Evolutionary conservation across 2,888 invertebrate species (phyloP).

Genomic region (Tenodera sinensis): DNA sequence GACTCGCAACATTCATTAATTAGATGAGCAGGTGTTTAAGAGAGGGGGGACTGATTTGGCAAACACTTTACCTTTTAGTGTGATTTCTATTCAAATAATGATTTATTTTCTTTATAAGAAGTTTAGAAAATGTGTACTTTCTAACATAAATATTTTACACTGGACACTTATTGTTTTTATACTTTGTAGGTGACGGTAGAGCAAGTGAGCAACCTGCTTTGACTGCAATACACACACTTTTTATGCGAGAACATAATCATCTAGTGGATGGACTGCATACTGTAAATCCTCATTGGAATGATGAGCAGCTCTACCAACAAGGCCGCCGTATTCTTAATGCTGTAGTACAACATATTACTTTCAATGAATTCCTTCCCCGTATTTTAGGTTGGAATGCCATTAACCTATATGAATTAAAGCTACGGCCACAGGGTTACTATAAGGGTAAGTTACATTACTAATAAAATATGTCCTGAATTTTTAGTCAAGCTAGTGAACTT

Average conservation of each 20-base stretch:
- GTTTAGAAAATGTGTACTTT: too few relatives aligned
- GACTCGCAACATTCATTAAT: too few relatives aligned
- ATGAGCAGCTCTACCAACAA: slow-evolving; percentile 79
- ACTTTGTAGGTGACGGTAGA: slow-evolving; percentile 68
- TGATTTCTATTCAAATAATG: too few relatives aligned
- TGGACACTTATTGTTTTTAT: background rate
- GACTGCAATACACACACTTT: slow-evolving; percentile 83
- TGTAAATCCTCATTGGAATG: slow-evolving; percentile 87
- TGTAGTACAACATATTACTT: slow-evolving; percentile 75
- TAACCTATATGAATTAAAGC: slow-evolving; percentile 80
- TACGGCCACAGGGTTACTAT: slow-evolving; percentile 79
- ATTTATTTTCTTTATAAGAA: too few relatives aligned
- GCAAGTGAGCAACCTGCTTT: slow-evolving; percentile 90
- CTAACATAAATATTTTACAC: background rate
- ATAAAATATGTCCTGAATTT: background rate
- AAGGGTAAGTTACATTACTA: slow-evolving; percentile 50
- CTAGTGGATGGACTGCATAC: slow-evolving; percentile 71
- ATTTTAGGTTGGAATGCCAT: slow-evolving; percentile 87
- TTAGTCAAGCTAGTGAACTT: background rate
- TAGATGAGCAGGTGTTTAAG: too few relatives aligned
- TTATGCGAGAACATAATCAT: slow-evolving; percentile 86
- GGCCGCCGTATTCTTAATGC: slow-evolving; percentile 74
- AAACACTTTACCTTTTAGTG: too few relatives aligned
- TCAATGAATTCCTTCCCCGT: slow-evolving; percentile 87
- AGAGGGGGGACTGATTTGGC: too few relatives aligned